Evolutionary conservation across 2,113 vertebrate species (phyloP).

Genomic region (Camelus dromedarius): DNA sequence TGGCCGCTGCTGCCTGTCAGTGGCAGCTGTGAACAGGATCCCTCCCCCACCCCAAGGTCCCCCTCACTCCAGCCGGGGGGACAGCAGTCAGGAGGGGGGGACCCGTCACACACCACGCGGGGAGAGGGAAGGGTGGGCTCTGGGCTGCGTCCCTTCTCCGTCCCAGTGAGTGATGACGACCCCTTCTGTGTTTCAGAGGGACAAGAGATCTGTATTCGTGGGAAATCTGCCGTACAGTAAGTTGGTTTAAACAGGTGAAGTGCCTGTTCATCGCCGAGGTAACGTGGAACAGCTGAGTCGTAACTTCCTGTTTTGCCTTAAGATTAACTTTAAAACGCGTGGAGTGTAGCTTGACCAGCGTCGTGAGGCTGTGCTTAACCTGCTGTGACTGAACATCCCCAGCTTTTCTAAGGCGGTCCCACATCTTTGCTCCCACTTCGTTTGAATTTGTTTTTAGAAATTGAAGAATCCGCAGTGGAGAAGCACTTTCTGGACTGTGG

Average conservation of each 20-base stretch:
- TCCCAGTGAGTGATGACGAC: neutral
- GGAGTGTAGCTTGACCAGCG: neutral
- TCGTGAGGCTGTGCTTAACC: neutral
- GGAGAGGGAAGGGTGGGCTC: neutral
- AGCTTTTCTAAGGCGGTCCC: neutral
- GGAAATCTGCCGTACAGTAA: slow-evolving; percentile 97
- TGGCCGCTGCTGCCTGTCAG: neutral
- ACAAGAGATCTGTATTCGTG: slow-evolving; percentile 94
- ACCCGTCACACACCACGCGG: rapidly evolving
- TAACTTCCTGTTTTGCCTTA: neutral
- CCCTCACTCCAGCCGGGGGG: rapidly evolving
- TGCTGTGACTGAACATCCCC: neutral
- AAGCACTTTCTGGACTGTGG: slow-evolving; percentile 93
- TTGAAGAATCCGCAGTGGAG: slow-evolving; percentile 88
- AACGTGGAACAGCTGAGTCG: neutral
- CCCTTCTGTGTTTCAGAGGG: slow-evolving; percentile 88
- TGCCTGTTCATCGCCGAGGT: neutral
- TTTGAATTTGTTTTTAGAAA: slow-evolving; percentile 85
- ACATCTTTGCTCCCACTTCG: neutral
- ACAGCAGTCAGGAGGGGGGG: neutral
- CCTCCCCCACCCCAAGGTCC: neutral
- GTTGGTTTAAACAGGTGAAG: slow-evolving; percentile 73
- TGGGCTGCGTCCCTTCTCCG: neutral
- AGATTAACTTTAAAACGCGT: neutral
- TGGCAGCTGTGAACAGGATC: neutral